Evolutionary conservation across 1,140 invertebrate genomes (phyloP).

Genomic region (Neotoxoptera formosana): DNA sequence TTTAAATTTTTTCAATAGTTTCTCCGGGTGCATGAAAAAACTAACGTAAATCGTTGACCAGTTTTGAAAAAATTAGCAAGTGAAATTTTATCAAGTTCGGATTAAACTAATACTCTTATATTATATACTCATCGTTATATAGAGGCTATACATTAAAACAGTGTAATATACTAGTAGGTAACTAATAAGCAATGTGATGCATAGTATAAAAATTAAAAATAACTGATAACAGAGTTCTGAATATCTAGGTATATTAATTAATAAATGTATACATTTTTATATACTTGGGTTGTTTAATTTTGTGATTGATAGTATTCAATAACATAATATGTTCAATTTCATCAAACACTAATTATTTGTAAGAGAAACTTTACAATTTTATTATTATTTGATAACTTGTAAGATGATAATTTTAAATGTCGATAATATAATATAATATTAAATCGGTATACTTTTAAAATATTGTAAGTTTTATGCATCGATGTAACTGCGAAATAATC

Average conservation of each 20-base stretch:
- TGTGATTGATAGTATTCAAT: neutral
- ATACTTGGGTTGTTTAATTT: neutral
- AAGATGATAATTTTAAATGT: neutral
- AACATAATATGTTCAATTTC: neutral
- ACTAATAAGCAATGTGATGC: neutral
- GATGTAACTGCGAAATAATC: neutral
- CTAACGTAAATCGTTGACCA: neutral
- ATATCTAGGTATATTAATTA: too few relatives aligned
- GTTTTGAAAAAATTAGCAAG: neutral
- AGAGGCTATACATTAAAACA: neutral
- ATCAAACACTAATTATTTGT: too few relatives aligned
- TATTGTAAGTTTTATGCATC: neutral
- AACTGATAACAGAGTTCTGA: neutral
- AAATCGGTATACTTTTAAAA: neutral
- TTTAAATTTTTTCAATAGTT: too few relatives aligned
- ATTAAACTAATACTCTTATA: neutral
- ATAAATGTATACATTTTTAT: too few relatives aligned
- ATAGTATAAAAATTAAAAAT: neutral
- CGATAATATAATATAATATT: too few relatives aligned
- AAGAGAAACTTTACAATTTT: too few relatives aligned
- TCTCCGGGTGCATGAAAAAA: neutral
- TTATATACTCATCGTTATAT: neutral
- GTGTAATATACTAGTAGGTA: too few relatives aligned
- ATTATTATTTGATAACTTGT: neutral
- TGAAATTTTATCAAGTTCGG: neutral